Evolutionary conservation across 1,140 invertebrate genomes (phyloP).

Genomic region (Cotesia typhae): DNA sequence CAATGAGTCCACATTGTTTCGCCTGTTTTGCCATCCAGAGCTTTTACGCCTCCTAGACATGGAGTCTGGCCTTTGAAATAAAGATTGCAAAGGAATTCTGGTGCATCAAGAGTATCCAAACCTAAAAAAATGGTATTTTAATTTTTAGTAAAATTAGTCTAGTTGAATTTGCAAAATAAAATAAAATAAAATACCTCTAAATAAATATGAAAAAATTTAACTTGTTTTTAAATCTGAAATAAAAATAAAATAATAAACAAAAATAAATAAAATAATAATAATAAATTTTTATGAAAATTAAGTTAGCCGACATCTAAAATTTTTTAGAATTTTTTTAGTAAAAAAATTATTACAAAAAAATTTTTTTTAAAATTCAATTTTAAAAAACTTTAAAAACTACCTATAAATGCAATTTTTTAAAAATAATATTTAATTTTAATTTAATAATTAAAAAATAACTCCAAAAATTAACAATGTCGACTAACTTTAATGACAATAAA

Average conservation of each 20-base stretch:
- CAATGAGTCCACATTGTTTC: slow-evolving; percentile 80
- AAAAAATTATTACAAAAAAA: no score
- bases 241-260: slow-evolving; percentile 36
- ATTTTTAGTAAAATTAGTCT: slow-evolving; percentile 25
- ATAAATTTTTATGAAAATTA: no score
- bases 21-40: slow-evolving; percentile 78
- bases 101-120: slow-evolving; percentile 51
- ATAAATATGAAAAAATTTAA: slow-evolving; percentile 24
- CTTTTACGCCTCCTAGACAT: slow-evolving; percentile 81
- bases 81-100: slow-evolving; percentile 69
- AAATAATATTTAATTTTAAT: no score
- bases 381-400: no score
- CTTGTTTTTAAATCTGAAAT: slow-evolving; percentile 21
- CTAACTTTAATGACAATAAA: no score
- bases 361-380: no score
- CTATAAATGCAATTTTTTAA: no score
- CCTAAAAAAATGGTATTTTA: slow-evolving; percentile 43
- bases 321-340: no score
- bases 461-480: no score
- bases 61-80: slow-evolving; percentile 72
- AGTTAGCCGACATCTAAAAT: no score
- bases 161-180: slow-evolving; percentile 1
- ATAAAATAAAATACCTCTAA: slow-evolving; percentile 20
- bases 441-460: no score
- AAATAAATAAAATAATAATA: slow-evolving; percentile 35